Percentiles rank a stretch among this genome's conserved stretches.
Conservation (phyloP, 2,797 vertebrate genomes). For the Gallinago nigripennis region DNA sequence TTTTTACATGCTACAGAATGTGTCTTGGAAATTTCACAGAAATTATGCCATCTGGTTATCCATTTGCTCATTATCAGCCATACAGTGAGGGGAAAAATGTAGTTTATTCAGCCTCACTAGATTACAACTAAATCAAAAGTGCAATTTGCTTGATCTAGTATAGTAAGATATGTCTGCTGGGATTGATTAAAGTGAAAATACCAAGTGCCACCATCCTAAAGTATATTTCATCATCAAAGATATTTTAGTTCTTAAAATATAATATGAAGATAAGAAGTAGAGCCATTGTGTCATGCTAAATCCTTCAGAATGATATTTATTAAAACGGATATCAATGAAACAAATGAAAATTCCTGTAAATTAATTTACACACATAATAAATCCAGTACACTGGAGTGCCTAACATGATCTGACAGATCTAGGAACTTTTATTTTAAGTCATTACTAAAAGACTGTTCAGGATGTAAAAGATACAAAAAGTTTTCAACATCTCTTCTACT, state of each 20-base stretch:
- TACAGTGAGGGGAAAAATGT: neutral
- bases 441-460: neutral
- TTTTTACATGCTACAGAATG: neutral
- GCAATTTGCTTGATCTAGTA: conserved; percentile 26
- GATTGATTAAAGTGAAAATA: conserved; percentile 46
- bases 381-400: neutral
- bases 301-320: conserved; percentile 22
- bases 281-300: neutral
- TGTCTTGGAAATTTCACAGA: conserved; percentile 10
- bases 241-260: conserved; percentile 31
- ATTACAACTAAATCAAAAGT: conserved; percentile 39
- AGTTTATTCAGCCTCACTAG: conserved; percentile 16
- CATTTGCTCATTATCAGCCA: conserved; percentile 29
- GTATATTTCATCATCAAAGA: conserved; percentile 45
- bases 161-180: neutral
- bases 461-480: neutral
- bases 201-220: neutral
- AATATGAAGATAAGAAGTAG: conserved; percentile 40
- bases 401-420: neutral
- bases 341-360: neutral
- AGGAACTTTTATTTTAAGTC: neutral
- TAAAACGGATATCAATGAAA: neutral
- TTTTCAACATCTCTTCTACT: neutral
- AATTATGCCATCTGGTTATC: conserved; percentile 29
- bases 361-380: conserved; percentile 6